Percentiles rank a stretch among this genome's conserved stretches.
These are phyloP conservation scores for Orientallactaga bullata DNA, from an alignment of 2,113 vertebrate species.

Conservation along the genomic window DNA sequence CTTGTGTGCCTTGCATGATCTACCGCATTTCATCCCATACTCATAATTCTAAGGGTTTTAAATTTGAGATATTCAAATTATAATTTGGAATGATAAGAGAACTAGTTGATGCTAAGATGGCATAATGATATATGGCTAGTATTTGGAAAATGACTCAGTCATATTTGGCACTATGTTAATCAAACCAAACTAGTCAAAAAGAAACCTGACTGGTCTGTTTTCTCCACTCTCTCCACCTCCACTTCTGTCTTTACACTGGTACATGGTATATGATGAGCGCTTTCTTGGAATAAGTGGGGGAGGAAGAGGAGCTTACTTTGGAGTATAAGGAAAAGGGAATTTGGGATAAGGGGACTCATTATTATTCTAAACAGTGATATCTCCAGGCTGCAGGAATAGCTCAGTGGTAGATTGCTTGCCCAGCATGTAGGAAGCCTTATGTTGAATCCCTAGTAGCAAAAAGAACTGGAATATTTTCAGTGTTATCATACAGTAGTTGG, in stretches of 20 bases:
- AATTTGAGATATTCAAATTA: conserved; percentile 24
- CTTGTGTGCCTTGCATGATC: not conserved
- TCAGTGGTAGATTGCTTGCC: not conserved
- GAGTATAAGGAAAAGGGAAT: not conserved
- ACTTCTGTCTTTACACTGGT: not conserved
- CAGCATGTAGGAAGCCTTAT: not conserved
- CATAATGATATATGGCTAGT: not conserved
- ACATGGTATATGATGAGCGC: not conserved
- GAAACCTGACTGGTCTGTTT: not conserved
- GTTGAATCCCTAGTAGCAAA: not conserved
- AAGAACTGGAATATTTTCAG: not conserved
- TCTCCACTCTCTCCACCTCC: not conserved
- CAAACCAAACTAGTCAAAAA: not conserved
- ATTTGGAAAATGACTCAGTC: conserved; percentile 13
- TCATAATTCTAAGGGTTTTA: not conserved
- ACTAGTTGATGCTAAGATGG: not conserved
- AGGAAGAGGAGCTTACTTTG: not conserved
- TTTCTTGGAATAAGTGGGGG: not conserved
- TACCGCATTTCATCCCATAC: not conserved
- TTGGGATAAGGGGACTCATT: not conserved
- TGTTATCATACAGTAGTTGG: conserved; percentile 11
- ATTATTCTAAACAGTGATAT: not conserved
- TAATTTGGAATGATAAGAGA: not conserved
- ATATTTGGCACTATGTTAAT: not conserved
- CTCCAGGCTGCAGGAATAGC: not conserved